Evolutionary conservation across 2,113 vertebrate species (phyloP).

Genomic region (Brachionichthys hirsutus): DNA sequence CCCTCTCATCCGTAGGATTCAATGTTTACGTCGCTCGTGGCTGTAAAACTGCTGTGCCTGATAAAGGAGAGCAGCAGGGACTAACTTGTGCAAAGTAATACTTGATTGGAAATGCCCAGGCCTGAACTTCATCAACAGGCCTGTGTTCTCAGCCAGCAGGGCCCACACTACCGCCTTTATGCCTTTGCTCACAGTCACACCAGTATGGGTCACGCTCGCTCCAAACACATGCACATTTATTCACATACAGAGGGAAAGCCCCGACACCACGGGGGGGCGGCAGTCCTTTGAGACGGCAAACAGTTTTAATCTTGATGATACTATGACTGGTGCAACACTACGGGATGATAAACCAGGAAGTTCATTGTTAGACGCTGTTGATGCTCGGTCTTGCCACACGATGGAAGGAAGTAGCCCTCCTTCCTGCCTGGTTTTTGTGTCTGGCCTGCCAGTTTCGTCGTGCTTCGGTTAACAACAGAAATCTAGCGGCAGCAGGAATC

Average conservation of each 20-base stretch:
- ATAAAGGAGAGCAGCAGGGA: slow-evolving; percentile 32
- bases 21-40: too few species aligned
- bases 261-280: slow-evolving; percentile 3
- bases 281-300: slow-evolving; percentile 13
- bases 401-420: slow-evolving; percentile 8
- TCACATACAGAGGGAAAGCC: slow-evolving; percentile 20
- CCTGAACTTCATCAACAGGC: slow-evolving; percentile 58
- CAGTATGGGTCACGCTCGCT: slow-evolving; percentile 48
- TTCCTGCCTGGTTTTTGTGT: slow-evolving; percentile 23
- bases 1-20: too few species aligned
- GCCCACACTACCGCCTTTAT: slow-evolving; percentile 71
- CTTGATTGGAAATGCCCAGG: slow-evolving; percentile 28
- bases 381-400: slow-evolving; percentile 8
- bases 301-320: slow-evolving; percentile 1
- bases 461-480: slow-evolving; percentile 24
- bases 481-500: slow-evolving; percentile 32
- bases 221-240: slow-evolving; percentile 57
- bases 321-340: slow-evolving; percentile 7
- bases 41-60: too few species aligned
- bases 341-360: too few species aligned
- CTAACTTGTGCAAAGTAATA: slow-evolving; percentile 19
- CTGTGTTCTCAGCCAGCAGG: slow-evolving; percentile 57
- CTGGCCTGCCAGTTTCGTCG: slow-evolving; percentile 34
- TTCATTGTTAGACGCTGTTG: too few species aligned
- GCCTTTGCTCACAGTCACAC: slow-evolving; percentile 34